Evolutionary conservation across 2,888 invertebrate species (phyloP), one percentile per base, ranked within the genome.

Genomic region (Drosophila fulvimacula): DNA sequence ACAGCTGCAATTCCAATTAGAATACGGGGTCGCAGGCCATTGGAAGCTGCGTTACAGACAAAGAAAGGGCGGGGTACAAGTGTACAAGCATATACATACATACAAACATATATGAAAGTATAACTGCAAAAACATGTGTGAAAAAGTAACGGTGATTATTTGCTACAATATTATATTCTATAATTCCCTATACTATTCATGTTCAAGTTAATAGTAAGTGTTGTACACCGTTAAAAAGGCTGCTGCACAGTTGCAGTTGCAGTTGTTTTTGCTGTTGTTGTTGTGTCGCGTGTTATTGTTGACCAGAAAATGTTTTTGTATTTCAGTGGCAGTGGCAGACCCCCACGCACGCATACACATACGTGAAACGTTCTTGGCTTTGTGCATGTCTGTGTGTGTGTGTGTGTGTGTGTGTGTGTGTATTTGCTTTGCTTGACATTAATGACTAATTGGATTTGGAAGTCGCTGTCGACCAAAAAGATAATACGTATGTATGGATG

Each of bases 361-460:
- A 6, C n/a, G 27, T 27, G 39, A 27, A 27, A 32, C 32, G 44
- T 65, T 65, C 65, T 66, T 44, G 39, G 30, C 63, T 36, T 48
- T 34, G 30, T 36, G 17, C 51, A 51, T 17, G 48, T n/a, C n/a
- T n/a, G n/a, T n/a, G n/a, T n/a, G n/a, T n/a, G n/a, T n/a, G n/a
- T n/a, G n/a, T n/a, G n/a, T n/a, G 44, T 19, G 49, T 30, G 27
- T 30, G 24, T 48, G 10, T 21, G 7, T 55, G 10, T 41, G 27
- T 24, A 10, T 30, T 27, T 36, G 36, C 44, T 15, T 21, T 52
- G 52, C 52, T 52, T 52, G 41, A 41, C 55, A 61, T 68, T 72
- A 57, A 77, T 69, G 73, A 64, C 74, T 76, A 76, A 76, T 76
- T 76, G 75, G 75, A 69, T 76, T 75, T 69, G 68, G 39, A 73